Evolutionary conservation across 2,113 vertebrate genomes (phyloP), one percentile per base, ranked within the genome.

Genomic region (Sphaerodactylus townsendi): DNA sequence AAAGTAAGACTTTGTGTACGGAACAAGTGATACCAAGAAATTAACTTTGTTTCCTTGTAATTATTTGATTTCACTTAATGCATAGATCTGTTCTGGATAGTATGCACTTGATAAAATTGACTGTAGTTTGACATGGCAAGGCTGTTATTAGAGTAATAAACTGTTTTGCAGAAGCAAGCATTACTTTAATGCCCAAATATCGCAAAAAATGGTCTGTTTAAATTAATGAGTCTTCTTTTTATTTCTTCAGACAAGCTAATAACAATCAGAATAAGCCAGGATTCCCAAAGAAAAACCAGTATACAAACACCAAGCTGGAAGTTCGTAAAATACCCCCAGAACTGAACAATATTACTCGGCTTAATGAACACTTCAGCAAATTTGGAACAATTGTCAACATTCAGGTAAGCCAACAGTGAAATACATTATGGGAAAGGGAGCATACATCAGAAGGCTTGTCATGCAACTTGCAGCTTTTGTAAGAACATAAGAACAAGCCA

Each of bases 311-410:
- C 19, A 99, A 98, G 94, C 85, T 99, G 90, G 98, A 99, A 94
- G 98, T 99, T 81, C 96, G 98, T 85, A 98, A 97, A 95, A 98
- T 99, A 89, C 98, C 99, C 4, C 96, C 97, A 6, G 98, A 99
- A 13, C 28, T 99, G 74, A 99, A 99, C 94, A 99, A 98, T 87
- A 99, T 99, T 91, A 98, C 98, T 68, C 98, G 98, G 89, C 97
- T 99, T 90, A 99, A 99, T 0, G 98, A 99, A 88, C 98, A 99
- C 88, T 99, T 99, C 96, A 98, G 98, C 96, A 99, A 98, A 94
- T 99, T 99, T 94, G 99, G 98, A 92, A 99, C 97, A 73, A 99
- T 99, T 75, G 98, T 99, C 78, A 99, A 99, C 84, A 99, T 99
- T 88, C 98, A 99, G 98, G 98, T 99, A 96, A 95, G 48, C 0